These are phyloP conservation scores for Pipistrellus nathusii DNA, from an alignment of 2,797 vertebrate genomes.

Conservation along the genomic window DNA sequence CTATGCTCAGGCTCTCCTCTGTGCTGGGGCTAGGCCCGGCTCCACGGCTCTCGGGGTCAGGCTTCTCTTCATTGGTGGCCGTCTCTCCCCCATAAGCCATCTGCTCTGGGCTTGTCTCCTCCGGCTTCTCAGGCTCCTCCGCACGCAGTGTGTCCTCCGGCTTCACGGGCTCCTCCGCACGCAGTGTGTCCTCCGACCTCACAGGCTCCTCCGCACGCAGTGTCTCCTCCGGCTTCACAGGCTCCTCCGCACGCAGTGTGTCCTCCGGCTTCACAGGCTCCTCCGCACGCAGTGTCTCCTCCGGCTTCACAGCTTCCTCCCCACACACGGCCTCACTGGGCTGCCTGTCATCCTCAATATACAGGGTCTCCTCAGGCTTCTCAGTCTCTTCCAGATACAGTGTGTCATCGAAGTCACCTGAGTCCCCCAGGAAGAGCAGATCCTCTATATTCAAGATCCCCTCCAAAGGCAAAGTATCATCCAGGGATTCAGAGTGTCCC, in stretches of 20 bases:
- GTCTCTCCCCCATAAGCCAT: neutral
- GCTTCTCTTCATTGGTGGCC: neutral
- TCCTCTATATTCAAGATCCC: slow-evolving; percentile 77
- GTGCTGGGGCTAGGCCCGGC: neutral
- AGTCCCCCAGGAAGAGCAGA: slow-evolving; percentile 71
- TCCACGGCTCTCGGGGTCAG: neutral
- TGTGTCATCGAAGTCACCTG: slow-evolving; percentile 58
- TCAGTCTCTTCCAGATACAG: slow-evolving; percentile 29
- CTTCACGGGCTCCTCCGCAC: neutral
- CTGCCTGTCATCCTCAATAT: slow-evolving; percentile 14
- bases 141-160: neutral
- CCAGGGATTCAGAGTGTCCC: slow-evolving; percentile 8
- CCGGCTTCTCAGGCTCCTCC: neutral
- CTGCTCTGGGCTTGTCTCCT: slow-evolving; percentile 45
- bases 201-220: neutral
- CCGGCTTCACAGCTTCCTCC: neutral
- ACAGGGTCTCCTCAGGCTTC: slow-evolving; percentile 31
- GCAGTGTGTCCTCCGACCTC: neutral
- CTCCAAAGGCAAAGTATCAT: slow-evolving; percentile 60
- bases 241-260: neutral
- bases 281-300: neutral
- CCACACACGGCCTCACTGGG: neutral
- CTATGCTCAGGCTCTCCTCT: slow-evolving; percentile 82
- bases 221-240: neutral
- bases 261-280: too few relatives aligned